Conservation (phyloP, 2,797 vertebrate species). For the Tamandua tetradactyla region DNA sequence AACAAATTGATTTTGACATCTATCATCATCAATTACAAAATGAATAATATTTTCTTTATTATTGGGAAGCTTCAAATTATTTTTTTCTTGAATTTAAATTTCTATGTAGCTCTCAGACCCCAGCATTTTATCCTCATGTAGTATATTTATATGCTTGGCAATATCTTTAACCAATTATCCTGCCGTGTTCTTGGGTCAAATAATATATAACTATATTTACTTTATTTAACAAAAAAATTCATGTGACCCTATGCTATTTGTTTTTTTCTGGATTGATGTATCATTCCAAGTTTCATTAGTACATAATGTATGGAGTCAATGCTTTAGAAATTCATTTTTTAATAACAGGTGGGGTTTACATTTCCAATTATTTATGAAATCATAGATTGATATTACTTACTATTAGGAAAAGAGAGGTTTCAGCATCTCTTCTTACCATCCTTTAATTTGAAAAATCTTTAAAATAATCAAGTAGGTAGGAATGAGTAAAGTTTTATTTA, state of each 20-base stretch:
- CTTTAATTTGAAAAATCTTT: neutral
- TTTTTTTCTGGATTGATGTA: neutral
- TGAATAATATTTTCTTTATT: neutral
- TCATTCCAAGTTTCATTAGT: neutral
- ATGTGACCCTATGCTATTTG: neutral
- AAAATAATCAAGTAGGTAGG: neutral
- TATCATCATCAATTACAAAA: neutral
- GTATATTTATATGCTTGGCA: neutral
- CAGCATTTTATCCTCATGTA: neutral
- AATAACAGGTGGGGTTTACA: neutral
- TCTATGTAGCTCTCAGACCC: neutral
- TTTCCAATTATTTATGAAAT: neutral
- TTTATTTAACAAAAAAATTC: neutral
- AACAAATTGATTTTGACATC: neutral
- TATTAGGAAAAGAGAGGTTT: neutral
- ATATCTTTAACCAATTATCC: neutral
- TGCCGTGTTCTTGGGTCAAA: neutral
- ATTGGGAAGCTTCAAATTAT: neutral
- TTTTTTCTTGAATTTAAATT: neutral
- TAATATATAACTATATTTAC: neutral
- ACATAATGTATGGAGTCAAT: neutral
- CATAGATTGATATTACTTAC: neutral
- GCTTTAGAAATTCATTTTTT: neutral
- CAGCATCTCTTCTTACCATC: neutral
- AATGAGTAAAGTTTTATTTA: neutral